Evolutionary conservation across 37 sponge, comb jelly and placozoan genomes (phyloP), one percentile per base, ranked within the genome.

Genomic region (Hormiphora californensis): DNA sequence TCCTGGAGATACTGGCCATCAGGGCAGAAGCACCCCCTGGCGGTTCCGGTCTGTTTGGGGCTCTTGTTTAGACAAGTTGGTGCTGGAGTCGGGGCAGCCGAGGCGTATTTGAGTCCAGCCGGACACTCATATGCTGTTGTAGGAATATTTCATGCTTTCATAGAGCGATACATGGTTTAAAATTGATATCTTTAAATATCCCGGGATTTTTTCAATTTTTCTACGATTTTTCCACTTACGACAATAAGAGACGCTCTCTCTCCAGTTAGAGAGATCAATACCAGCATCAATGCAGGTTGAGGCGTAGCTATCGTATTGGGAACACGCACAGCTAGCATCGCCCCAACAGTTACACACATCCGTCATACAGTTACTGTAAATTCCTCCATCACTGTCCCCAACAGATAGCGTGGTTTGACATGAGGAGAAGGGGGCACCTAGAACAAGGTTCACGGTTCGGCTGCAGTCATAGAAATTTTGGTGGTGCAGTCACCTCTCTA

Each of bases 261-360:
- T 27, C 67, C 67, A 65, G 67, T 65, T 65, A 7, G 37, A 8
- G 37, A 65, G 5, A 17, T 65, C 36, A 65, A 65, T 32, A 17
- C 37, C 37, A 4, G 32, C 3, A 17, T 31, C 35, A 21, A 28
- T 21, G 35, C 67, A 65, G 12, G 21, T 1, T 19, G 67, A 28
- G 9, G 67, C 67, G 28, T 65, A 65, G 38, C 32, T 38, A 17
- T 65, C 67, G 28, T 36, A 65, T 65, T 65, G 67, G 28, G 67
- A 11, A 17, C 67, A 65, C 3, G 67, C 67, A 34, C 67, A 65
- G 5, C 36, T 31, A 35, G 32, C 37, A 17, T 65, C 67, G 8
- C 32, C 1, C 8, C 5, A 65, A 38, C 67, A 65, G 67, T 65
- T 65, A 65, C 67, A 65, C 38, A 65, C 67, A 31, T 65, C 67